Evolutionary conservation across 2,888 invertebrate genomes (phyloP), one percentile per base, ranked within the genome.

Genomic region (Rosalia funebris): DNA sequence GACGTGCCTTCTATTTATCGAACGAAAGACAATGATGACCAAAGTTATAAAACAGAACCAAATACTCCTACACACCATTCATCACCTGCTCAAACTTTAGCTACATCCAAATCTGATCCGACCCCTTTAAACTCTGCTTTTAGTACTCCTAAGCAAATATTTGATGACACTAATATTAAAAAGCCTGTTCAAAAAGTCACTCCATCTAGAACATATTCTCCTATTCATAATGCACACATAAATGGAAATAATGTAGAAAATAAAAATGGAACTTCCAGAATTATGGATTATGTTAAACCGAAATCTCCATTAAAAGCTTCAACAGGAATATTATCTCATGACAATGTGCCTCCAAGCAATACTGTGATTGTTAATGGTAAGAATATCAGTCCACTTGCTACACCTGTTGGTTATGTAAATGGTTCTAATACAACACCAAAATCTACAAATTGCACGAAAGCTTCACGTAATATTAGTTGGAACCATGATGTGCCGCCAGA

Each of bases 101-200:
- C 83, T 54, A 77, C 81, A 42, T 82, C 80, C 42, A 82, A 79
- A 78, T 84, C 79, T 76, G 85, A 70, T 80, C 86, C 82, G 77
- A 87, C 70, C 1, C 82, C 82, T 0, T 64, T 82, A 32, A 81
- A 82, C 69, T 78, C 82, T 9, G 77, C 84, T 76, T 54, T 83
- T 80, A 79, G 86, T 82, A 76, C 83, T 82, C 84, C 82, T 20
- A 81, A 85, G 82, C 84, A 85, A 82, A 82, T 86, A 82, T 84
- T 86, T 83, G 79, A 84, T 60, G 84, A 84, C 59, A 82, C 80
- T 25, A 69, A 52, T 17, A 60, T 76, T 12, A 81, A 80, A 65
- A 89, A 87, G 76, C 92, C 92, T 4, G 87, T 92, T 15, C 91
- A 91, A 77, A 92, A 92, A 82, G 92, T 92, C 4, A 89, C 88